Base-by-base conservation (phyloP, 2,888 invertebrate species). In the Ectemnius continuus region DNA sequence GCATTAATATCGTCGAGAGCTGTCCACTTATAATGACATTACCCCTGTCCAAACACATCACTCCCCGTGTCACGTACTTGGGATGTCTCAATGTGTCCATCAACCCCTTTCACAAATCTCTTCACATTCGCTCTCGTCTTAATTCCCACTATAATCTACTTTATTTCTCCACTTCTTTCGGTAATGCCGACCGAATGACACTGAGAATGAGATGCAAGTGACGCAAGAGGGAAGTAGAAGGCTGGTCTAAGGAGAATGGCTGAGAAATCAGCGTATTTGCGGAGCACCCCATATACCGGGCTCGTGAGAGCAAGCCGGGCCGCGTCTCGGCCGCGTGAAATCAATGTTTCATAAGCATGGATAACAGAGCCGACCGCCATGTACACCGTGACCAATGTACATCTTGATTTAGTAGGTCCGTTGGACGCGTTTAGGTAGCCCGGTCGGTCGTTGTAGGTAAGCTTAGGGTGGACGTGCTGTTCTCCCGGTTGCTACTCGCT, bases 291-390 rank as follows among this genome's bases (percentile, higher is more conserved):
- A 82, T 86, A 86, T 80, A 78, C 75, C 70, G 70, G 61, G 80
- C 81, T 36, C 84, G 82, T 80, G 86, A 84, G 81, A 81, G 84
- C 80, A 81, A 72, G 81, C 74, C 81, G 79, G 85, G 79, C 84
- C 87, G 87, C 90, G 90, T 90, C 75, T 80, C 79, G 85, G 79
- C 84, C 87, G 87, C 90, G 90, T 90, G 90, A 90, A 90, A 91
- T 90, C 90, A 91, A 90, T 90, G 90, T 91, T 91, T 90, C 90
- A 88, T 89, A 89, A 90, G 89, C 88, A 86, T 83, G 87, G 87
- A 88, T 88, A 88, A 88, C 88, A 86, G 85, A 87, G 86, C 85
- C 85, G 86, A 87, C 88, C 86, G 78, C 86, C 84, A 82, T 84
- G 86, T 85, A 85, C 87, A 87, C 89, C 90, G 88, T 91, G 88